Percentiles rank a stretch among this genome's conserved stretches.
Evolutionary conservation across 2,797 vertebrate species (phyloP).

Genomic region (Dendrocincla tyrannina): DNA sequence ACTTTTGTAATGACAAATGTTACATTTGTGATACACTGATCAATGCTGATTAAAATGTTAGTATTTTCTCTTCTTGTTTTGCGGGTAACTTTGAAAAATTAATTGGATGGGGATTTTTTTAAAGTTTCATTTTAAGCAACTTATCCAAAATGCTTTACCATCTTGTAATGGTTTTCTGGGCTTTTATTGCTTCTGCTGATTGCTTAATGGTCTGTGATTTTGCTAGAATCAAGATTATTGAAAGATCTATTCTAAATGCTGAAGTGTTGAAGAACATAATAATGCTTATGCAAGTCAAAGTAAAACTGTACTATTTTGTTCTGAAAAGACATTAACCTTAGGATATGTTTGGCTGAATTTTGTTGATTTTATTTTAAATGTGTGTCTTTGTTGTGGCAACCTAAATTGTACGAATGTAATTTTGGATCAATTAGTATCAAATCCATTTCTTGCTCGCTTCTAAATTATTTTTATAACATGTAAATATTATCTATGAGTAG

Average conservation of each 20-base stretch:
- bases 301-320: background rate
- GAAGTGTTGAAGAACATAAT: background rate
- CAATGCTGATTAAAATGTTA: background rate
- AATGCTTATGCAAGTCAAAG: background rate
- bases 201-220: background rate
- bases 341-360: background rate
- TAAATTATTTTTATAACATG: background rate
- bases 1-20: background rate
- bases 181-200: background rate
- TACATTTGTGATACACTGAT: background rate
- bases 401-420: background rate
- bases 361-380: background rate
- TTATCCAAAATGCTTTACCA: background rate
- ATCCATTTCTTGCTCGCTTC: background rate
- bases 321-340: background rate
- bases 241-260: background rate
- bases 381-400: background rate
- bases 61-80: background rate
- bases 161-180: background rate
- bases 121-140: background rate
- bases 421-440: background rate
- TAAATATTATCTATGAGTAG: background rate
- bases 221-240: background rate
- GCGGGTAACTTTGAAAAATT: background rate
- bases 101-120: fast-evolving